Evolutionary conservation across 2,888 invertebrate species (phyloP).

Genomic region (Anagyrus pseudococci): DNA sequence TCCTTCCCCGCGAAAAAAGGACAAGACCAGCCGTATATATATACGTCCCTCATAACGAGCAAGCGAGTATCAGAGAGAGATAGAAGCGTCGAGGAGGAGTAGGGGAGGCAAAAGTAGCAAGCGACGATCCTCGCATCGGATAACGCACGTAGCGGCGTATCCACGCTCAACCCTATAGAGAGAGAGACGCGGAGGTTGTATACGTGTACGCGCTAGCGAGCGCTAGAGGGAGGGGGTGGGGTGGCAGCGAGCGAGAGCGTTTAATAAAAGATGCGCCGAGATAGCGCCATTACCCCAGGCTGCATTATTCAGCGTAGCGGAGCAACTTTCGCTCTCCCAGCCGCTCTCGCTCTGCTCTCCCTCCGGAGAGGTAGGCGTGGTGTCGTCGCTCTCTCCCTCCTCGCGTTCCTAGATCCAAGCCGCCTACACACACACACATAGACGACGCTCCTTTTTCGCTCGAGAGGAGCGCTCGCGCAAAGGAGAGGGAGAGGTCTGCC

Average conservation of each 20-base stretch:
- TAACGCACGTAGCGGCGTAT: not conserved
- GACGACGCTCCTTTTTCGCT: too few species aligned
- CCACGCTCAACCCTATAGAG: too few species aligned
- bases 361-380: conserved; percentile 37
- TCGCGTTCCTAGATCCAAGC: too few species aligned
- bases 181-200: too few species aligned
- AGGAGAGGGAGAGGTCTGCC: not conserved
- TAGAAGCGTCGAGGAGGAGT: too few species aligned
- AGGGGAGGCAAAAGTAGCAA: too few species aligned
- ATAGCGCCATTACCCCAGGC: conserved; percentile 62
- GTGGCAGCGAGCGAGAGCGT: conserved; percentile 44
- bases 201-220: too few species aligned
- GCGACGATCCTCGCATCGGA: too few species aligned
- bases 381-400: conserved; percentile 19
- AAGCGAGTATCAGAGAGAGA: too few species aligned
- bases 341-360: conserved; percentile 20
- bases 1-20: too few species aligned
- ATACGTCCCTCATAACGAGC: too few species aligned
- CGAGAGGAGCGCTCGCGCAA: not conserved
- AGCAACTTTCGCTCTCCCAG: conserved; percentile 51
- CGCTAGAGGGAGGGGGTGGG: conserved; percentile 2
- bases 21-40: too few species aligned
- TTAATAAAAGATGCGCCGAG: conserved; percentile 63
- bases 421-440: not conserved
- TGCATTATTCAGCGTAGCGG: conserved; percentile 61